Percentiles rank a stretch among this genome's conserved stretches.
Evolutionary conservation across 2,113 vertebrate species (phyloP).

Genomic region (Mus musculus): DNA sequence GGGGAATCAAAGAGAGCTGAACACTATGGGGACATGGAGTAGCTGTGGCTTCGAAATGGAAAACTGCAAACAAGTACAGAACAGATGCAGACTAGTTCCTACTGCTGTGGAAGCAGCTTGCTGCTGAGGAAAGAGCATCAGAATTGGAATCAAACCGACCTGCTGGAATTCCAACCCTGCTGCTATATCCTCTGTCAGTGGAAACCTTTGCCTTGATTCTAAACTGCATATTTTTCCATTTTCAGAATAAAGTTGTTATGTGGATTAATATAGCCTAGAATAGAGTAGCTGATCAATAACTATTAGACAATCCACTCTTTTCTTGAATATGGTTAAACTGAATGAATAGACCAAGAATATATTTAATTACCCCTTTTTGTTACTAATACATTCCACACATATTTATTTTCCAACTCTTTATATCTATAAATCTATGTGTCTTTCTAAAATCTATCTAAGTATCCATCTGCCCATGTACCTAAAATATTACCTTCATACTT

Average conservation of each 20-base stretch:
- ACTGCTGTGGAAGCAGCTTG: slow-evolving; percentile 72
- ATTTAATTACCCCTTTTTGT: neutral
- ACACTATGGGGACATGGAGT: neutral
- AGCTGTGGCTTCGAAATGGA: slow-evolving; percentile 47
- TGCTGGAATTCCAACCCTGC: slow-evolving; percentile 39
- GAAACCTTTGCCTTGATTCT: neutral
- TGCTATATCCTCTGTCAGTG: slow-evolving; percentile 6
- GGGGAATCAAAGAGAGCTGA: slow-evolving; percentile 52
- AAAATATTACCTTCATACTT: neutral
- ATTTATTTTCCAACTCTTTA: neutral
- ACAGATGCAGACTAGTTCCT: slow-evolving; percentile 72
- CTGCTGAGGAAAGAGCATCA: slow-evolving; percentile 55
- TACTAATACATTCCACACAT: neutral
- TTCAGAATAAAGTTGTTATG: neutral
- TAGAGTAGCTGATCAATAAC: neutral
- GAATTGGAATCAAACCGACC: slow-evolving; percentile 31
- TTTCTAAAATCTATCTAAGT: neutral
- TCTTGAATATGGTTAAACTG: neutral
- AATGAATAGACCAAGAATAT: neutral
- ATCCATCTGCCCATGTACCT: neutral
- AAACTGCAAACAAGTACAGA: slow-evolving; percentile 72
- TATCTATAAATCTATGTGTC: neutral
- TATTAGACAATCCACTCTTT: neutral
- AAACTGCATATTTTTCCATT: neutral
- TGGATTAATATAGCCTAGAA: neutral